phyloP scores from a whole-genome alignment of 2,113 vertebrate genomes.

The Pteronura brasiliensis region DNA sequence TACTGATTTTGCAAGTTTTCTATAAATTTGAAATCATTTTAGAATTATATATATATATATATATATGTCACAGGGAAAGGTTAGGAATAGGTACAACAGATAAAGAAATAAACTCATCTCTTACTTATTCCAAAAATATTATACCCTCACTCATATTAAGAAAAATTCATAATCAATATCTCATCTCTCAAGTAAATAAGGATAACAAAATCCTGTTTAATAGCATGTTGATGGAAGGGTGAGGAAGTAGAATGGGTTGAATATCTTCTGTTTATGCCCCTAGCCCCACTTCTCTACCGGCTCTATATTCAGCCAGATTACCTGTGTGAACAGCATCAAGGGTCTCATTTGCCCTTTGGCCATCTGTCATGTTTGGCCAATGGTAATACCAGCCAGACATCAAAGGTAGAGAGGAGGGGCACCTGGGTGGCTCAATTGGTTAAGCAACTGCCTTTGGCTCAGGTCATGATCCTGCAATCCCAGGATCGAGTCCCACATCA shows the following conservation, averaged over 20 bases:
- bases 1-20: background rate
- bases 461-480: too few species aligned
- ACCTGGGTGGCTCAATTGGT: too few species aligned
- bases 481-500: too few species aligned
- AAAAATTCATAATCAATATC: background rate
- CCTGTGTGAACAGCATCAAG: background rate
- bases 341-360: background rate
- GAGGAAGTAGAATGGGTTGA: background rate
- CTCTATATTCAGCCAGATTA: background rate
- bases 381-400: background rate
- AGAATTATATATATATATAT: background rate
- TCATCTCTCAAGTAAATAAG: background rate
- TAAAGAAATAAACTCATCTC: background rate
- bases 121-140: background rate
- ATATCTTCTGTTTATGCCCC: background rate
- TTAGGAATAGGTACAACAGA: background rate
- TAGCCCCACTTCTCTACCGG: background rate
- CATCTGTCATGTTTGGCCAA: background rate
- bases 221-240: background rate
- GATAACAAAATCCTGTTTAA: background rate
- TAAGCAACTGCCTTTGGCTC: too few species aligned
- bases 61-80: background rate
- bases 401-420: background rate
- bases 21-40: background rate
- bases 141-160: background rate